Conservation (phyloP, 1,140 invertebrate genomes). For the Babylonia areolata region DNA sequence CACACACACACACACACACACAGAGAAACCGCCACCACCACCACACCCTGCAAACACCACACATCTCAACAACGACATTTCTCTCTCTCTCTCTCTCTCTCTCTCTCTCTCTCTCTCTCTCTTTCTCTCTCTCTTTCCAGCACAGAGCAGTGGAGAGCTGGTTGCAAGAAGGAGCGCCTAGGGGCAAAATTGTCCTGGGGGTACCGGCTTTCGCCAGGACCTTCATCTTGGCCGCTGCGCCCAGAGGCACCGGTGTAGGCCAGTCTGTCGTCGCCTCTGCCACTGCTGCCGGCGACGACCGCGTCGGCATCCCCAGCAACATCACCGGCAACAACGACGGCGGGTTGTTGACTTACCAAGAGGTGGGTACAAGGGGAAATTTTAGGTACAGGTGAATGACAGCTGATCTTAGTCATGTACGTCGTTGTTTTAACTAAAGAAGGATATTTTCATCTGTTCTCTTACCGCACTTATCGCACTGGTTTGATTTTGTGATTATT, state of each 20-base stretch:
- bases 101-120: background rate
- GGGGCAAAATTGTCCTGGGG: conserved; percentile 79
- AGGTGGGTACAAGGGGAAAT: conserved; percentile 42
- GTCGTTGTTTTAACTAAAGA: no score
- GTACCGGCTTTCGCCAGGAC: conserved; percentile 45
- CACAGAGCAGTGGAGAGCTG: conserved; percentile 60
- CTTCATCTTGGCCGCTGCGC: conserved; percentile 42
- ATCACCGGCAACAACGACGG: conserved; percentile 21
- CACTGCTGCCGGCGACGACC: background rate
- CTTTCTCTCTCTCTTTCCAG: conserved; percentile 42
- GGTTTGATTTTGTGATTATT: no score
- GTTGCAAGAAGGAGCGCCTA: conserved; percentile 85
- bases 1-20: no score
- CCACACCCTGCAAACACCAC: no score
- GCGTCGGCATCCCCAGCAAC: background rate
- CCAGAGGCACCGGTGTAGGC: conserved; percentile 43
- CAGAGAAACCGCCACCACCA: no score
- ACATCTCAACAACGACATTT: no score
- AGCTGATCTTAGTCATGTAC: no score
- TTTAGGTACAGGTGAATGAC: no score
- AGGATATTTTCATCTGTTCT: no score
- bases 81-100: background rate
- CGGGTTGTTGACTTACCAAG: conserved; percentile 46
- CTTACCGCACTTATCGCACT: no score
- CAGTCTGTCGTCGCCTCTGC: conserved; percentile 22